phyloP scores from a whole-genome alignment of 2,113 vertebrate genomes.

The Ramphastos sulfuratus region DNA sequence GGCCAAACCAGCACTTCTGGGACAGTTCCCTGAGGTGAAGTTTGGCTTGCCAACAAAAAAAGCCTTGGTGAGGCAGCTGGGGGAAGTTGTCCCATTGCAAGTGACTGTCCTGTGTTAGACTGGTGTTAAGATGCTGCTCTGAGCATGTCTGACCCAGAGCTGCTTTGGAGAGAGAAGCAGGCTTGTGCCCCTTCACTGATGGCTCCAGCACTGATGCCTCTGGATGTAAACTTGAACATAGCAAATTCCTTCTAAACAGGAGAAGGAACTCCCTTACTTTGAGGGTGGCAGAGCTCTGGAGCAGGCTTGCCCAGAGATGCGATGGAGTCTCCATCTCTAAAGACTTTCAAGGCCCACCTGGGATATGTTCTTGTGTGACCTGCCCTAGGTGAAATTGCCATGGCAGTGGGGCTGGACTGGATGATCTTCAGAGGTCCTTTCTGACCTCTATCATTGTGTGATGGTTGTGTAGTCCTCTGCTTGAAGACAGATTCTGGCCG shows the following conservation, averaged over 20 bases:
- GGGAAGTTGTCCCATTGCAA: not conserved
- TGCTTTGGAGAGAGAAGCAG: not conserved
- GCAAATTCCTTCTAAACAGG: too few relatives aligned
- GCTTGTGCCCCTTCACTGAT: not conserved
- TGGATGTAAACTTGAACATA: too few relatives aligned
- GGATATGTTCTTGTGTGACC: too few relatives aligned
- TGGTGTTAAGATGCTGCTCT: not conserved
- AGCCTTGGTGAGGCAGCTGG: not conserved
- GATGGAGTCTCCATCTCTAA: too few relatives aligned
- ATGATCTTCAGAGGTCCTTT: too few relatives aligned
- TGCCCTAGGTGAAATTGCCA: too few relatives aligned
- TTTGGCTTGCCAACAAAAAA: not conserved
- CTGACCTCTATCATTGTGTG: too few relatives aligned
- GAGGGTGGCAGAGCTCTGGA: too few relatives aligned
- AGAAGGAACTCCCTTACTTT: too few relatives aligned
- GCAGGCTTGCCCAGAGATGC: too few relatives aligned
- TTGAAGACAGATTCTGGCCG: not conserved
- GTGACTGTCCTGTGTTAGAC: not conserved
- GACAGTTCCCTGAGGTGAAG: not conserved
- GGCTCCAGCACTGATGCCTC: not conserved
- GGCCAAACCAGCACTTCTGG: not conserved
- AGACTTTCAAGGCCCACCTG: too few relatives aligned
- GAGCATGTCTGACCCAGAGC: not conserved
- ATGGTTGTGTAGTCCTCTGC: not conserved
- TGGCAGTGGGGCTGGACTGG: too few relatives aligned